Evolutionary conservation across 2,888 invertebrate species (phyloP), one percentile per base, ranked within the genome.

Genomic region (Keiferia lycopersicella): DNA sequence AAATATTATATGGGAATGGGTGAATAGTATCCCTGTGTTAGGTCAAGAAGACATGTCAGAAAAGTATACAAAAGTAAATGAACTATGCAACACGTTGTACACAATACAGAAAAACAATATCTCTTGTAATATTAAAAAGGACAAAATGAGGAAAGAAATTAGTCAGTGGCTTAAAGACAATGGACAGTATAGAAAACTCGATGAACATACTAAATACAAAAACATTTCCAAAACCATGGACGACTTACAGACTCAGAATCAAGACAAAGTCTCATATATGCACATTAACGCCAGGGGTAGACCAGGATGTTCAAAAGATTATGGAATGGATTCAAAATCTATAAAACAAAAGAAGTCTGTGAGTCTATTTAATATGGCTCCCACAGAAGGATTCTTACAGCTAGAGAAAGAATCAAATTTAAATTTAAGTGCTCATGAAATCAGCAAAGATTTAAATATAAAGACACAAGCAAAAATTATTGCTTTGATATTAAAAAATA

Each of bases 401-500:
- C 22, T 22, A 26, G 14, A 53, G 2, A 3, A 10, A 11, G 22
- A 26, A 18, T 2, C 53, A 53, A 18, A 34, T 30, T 12, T 1
- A 3, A 20, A 51, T 1, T 1, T 7, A n/a, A 38, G 58, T 38
- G 39, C 18, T 18, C 7, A 39, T 12, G 39, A 58, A 26, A 18
- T 39, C 11, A 58, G 58, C 11, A 58, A 10, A 58, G 58, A 58
- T 20, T 39, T 58, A 39, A 20, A 58, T 39, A 0, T 39, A 12
- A 2, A 26, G 6, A 39, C n/a, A 60, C 14, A 60, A 67, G 14
- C 67, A 56, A 60, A 68, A 68, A 64, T 71, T 30, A 69, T 14
- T 59, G 63, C 16, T 59, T 70, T 16, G 34, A 34, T 77, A 20
- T 59, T 67, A n/a, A 68, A 71, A 41, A 65, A 68, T 59, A 51